Base-by-base conservation (phyloP, 2,888 invertebrate species). In the Thecophora atra region DNA sequence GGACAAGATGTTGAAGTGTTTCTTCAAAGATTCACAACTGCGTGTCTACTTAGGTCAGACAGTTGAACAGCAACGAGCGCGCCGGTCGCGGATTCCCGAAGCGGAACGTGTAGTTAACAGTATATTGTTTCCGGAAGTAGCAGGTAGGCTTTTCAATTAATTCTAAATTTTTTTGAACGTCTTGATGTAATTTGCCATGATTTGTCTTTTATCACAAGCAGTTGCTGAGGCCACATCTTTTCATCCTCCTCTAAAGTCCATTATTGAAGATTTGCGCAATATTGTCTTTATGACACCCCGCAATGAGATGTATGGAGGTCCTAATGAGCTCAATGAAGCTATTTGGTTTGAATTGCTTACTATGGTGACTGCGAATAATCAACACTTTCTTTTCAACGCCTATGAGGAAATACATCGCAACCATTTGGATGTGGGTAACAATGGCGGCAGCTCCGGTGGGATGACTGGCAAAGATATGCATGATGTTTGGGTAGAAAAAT, bases 271-370 rank as follows among this genome's bases (percentile, higher is more conserved):
- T 11, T 76, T 83, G 28, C 78, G 82, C n/a, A 77, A 78, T 26
- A 72, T 80, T n/a, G 81, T 84, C 5, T 82, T 80, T 69, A 83
- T 81, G 80, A 78, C 82, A n/a, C 82, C 83, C 7, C 78, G 82
- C 4, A 80, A 80, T 74, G 79, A 80, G 60, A 80, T 83, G 68
- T 79, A 80, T 62, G 76, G 75, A 5, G 80, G 78, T 17, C 68
- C 76, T 0, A 79, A 76, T 1, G 81, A 81, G 51, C 74, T 83
- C 24, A 82, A 80, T 0, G 84, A 84, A 74, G 80, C 81, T 7
- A 73, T 79, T 64, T 84, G 84, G 84, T 82, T 81, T 70, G 81
- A 82, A 42, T 71, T 81, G 72, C 74, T 82, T 0, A 75, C 75
- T 0, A 79, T 78, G 62, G 78, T 81, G 17, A 78, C 81, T 5